Percentiles rank a stretch among this genome's conserved stretches.
These are phyloP conservation scores for Triplophysa yarkandensis DNA, from an alignment of 2,797 vertebrate species.

Conservation along the genomic window DNA sequence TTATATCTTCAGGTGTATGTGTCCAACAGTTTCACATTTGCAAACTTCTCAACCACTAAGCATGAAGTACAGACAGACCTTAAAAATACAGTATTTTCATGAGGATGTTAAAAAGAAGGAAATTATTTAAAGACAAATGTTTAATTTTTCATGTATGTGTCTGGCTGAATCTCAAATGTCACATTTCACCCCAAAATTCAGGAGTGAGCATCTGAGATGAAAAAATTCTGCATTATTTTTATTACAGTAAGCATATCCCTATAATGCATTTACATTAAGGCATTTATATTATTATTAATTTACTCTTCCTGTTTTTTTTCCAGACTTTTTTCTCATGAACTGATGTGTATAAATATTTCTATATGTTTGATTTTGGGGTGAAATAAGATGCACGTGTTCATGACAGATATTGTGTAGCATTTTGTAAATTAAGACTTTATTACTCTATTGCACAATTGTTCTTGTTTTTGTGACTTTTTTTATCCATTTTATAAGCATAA, in stretches of 20 bases:
- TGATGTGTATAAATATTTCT: background rate
- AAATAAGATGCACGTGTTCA: background rate
- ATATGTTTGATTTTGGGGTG: background rate
- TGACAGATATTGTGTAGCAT: background rate
- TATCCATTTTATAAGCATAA: background rate
- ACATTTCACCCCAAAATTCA: background rate
- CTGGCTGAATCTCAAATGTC: background rate
- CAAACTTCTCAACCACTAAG: background rate
- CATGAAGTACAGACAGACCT: background rate
- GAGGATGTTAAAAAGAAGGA: slow-evolving; percentile 4
- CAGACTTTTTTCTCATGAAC: too few species aligned
- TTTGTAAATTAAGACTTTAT: background rate
- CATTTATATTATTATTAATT: background rate
- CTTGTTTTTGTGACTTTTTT: background rate
- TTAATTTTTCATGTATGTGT: background rate
- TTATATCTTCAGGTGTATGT: background rate
- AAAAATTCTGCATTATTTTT: background rate
- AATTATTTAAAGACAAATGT: background rate
- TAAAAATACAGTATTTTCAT: background rate
- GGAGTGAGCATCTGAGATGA: background rate
- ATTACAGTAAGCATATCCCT: background rate
- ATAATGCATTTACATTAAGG: background rate
- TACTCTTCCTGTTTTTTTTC: background rate
- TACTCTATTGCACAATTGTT: background rate
- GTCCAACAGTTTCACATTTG: background rate